phyloP scores from a whole-genome alignment of 2,888 invertebrate genomes.

The Hipparchia sbordonii region DNA sequence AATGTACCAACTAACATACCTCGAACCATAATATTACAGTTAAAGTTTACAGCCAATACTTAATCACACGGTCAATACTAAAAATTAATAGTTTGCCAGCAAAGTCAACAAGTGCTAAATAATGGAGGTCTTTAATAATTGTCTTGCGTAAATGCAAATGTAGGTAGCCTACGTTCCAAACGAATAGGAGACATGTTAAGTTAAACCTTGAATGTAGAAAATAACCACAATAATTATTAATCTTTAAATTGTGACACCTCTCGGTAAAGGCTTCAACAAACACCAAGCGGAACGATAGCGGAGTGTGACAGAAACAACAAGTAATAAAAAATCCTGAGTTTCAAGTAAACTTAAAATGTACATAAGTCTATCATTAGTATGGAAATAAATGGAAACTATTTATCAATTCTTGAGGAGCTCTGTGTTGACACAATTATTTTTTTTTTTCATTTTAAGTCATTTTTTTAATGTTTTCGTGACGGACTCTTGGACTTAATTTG shows the following conservation, averaged over 20 bases:
- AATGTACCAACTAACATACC: constrained; percentile 7
- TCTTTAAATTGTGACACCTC: constrained; percentile 24
- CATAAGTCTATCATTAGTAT: too few relatives aligned
- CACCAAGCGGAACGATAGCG: neutral
- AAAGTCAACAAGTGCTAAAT: constrained; percentile 34
- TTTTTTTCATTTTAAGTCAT: too few relatives aligned
- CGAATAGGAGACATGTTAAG: constrained; percentile 21
- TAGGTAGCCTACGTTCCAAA: constrained; percentile 7
- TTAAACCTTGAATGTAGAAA: constrained; percentile 31
- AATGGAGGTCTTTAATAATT: constrained; percentile 38
- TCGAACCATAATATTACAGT: constrained; percentile 28
- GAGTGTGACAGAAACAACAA: neutral
- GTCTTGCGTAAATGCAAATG: constrained; percentile 38
- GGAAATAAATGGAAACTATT: too few relatives aligned
- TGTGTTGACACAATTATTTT: too few relatives aligned
- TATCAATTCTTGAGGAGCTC: too few relatives aligned
- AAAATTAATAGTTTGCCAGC: constrained; percentile 33
- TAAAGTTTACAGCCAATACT: constrained; percentile 31
- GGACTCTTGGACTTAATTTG: too few relatives aligned
- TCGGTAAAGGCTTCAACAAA: neutral
- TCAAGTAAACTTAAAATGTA: too few relatives aligned
- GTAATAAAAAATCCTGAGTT: neutral
- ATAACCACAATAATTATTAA: constrained; percentile 20
- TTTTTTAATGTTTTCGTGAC: too few relatives aligned
- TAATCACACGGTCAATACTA: constrained; percentile 33